These are phyloP conservation scores for Sinhomidia bicolor DNA, from an alignment of 2,888 invertebrate genomes.

Conservation along the genomic window DNA sequence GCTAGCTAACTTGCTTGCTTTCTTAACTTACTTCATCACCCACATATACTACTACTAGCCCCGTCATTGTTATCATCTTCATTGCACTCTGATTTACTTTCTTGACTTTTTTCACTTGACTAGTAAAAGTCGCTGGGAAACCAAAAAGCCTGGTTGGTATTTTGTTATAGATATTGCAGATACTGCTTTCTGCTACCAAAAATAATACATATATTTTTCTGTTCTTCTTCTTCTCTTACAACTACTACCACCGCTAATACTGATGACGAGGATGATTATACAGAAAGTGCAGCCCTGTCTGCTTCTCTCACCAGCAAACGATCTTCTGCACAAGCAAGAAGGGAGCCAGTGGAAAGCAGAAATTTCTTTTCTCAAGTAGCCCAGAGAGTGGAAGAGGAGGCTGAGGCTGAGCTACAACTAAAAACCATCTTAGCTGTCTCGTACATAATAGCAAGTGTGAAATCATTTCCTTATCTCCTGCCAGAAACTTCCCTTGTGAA, in stretches of 20 bases:
- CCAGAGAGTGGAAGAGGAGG: background rate
- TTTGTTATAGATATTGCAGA: background rate
- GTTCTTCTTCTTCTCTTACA: background rate
- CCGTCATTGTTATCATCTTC: background rate
- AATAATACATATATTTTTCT: background rate
- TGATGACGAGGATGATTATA: slow-evolving; percentile 25
- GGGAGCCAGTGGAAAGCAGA: background rate
- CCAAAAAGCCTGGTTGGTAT: background rate
- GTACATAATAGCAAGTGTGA: slow-evolving; percentile 71
- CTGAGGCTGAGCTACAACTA: slow-evolving; percentile 46
- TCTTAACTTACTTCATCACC: background rate
- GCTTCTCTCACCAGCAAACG: background rate
- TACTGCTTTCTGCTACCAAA: background rate
- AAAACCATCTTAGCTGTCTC: slow-evolving; percentile 71
- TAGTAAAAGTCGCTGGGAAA: slow-evolving; percentile 25
- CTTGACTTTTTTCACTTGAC: slow-evolving; percentile 27
- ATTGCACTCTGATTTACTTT: slow-evolving; percentile 60
- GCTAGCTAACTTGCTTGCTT: no score
- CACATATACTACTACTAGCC: background rate
- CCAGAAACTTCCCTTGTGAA: slow-evolving; percentile 63
- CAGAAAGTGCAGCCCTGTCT: background rate
- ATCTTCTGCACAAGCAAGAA: background rate
- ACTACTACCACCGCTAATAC: background rate
- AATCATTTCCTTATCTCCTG: slow-evolving; percentile 71
- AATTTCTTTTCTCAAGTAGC: slow-evolving; percentile 26